phyloP scores from a whole-genome alignment of 2,113 vertebrate species.

The Rhegmatorhina hoffmannsi region DNA sequence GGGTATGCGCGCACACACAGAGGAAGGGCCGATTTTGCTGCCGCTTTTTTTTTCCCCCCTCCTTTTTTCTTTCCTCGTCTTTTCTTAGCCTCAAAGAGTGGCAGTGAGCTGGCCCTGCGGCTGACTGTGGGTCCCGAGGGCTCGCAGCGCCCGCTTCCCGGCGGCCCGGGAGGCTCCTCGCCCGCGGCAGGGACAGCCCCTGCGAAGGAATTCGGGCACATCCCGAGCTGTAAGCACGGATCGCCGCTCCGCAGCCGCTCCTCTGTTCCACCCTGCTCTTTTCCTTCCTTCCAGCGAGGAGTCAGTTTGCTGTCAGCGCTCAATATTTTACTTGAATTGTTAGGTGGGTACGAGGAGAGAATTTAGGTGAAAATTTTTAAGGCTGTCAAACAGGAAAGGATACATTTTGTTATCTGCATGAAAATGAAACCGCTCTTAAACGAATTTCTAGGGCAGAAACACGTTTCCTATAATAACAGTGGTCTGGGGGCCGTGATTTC shows the following conservation, averaged over 20 bases:
- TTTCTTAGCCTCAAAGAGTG: neutral
- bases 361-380: neutral
- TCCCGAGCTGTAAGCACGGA: neutral
- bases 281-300: neutral
- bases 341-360: neutral
- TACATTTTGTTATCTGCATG: neutral
- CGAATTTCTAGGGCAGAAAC: neutral
- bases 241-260: neutral
- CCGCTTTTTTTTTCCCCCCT: neutral
- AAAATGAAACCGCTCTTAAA: conserved; percentile 13
- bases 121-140: neutral
- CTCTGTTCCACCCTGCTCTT: neutral
- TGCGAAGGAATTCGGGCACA: neutral
- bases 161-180: neutral
- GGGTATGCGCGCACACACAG: neutral
- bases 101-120: neutral
- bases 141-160: neutral
- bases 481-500: neutral
- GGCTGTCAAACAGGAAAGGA: neutral
- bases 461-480: neutral
- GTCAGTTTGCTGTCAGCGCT: neutral
- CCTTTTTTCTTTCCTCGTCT: neutral
- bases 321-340: neutral
- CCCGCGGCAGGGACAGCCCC: neutral
- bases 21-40: neutral